Base-by-base conservation (phyloP, 2,113 vertebrate species). In the Paradisaea rubra region DNA sequence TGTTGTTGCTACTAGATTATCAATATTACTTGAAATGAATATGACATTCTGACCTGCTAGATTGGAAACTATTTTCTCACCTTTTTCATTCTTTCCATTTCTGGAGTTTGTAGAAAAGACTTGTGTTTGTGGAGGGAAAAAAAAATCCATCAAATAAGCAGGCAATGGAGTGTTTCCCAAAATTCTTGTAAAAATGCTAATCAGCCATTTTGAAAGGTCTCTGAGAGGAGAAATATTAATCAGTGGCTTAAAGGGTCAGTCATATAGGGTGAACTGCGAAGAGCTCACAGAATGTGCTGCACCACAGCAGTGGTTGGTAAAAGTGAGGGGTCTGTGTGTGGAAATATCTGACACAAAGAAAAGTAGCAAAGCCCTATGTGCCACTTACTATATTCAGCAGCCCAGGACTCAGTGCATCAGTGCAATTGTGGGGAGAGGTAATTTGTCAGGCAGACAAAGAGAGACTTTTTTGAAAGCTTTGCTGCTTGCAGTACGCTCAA, bases 341-440 rank as follows among this genome's bases (percentile, higher is more conserved):
- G 33, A 69, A 61, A 45, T 45, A 53, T 2, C 28, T 39, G 20
- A 35, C 28, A 18, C 24, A 27, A 37, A 86, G 63, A 12, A 52
- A 73, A 65, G 20, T 9, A 3, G 1, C 37, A 65, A 13, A 59
- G 45, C 33, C 45, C 6, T 30, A 0, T 0, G 1, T 2, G 3
- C 10, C 24, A 72, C 3, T 0, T 31, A 7, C 15, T 61, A 15
- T 21, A 33, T n/a, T 70, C 47, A 74, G 50, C 52, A 91, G 47
- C 35, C 69, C 53, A 41, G 10, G 18, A 12, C 23, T 86, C 44
- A 60, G 42, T 2, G 5, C 27, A 17, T 63, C 33, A 70, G 35
- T 60, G 47, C 44, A 49, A 8, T 30, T 87, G 30, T 71, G 45
- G 28, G 17, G 41, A 78, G 83, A 91, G 86, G 65, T 70, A 56